These are phyloP conservation scores for Laspeyria flexula DNA, from an alignment of 2,888 invertebrate species.

Conservation along the genomic window DNA sequence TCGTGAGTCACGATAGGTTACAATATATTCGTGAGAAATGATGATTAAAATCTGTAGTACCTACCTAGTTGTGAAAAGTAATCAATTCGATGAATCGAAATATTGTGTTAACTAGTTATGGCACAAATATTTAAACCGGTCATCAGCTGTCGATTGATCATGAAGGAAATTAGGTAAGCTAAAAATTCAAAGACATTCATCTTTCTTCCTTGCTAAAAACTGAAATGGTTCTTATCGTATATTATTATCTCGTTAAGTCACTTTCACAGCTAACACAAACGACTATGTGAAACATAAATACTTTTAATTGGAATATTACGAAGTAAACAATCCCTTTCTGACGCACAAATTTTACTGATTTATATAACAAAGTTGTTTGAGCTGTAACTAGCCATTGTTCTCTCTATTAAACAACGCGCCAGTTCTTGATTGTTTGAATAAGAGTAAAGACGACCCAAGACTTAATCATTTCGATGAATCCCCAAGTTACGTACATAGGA, in stretches of 20 bases:
- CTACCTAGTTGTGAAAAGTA: neutral
- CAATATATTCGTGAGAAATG: slow-evolving; percentile 8
- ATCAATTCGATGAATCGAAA: neutral
- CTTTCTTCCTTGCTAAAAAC: too few relatives aligned
- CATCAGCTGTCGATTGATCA: too few relatives aligned
- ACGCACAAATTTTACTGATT: slow-evolving; percentile 40
- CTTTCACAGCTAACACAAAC: slow-evolving; percentile 1
- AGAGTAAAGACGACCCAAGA: slow-evolving; percentile 27
- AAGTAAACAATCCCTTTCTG: slow-evolving; percentile 28
- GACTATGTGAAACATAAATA: slow-evolving; percentile 19
- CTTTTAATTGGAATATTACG: slow-evolving; percentile 26
- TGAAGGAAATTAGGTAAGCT: too few relatives aligned
- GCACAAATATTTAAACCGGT: too few relatives aligned
- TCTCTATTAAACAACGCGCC: slow-evolving; percentile 33
- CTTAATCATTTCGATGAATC: slow-evolving; percentile 42
- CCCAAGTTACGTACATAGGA: slow-evolving; percentile 24
- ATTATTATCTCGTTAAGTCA: slow-evolving; percentile 1
- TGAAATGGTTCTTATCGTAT: neutral
- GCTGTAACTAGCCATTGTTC: slow-evolving; percentile 47
- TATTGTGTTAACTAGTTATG: neutral
- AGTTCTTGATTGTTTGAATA: slow-evolving; percentile 43
- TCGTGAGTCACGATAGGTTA: neutral
- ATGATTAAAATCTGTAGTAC: slow-evolving; percentile 1
- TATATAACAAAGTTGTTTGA: slow-evolving; percentile 41
- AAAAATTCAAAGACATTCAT: too few relatives aligned